phyloP scores from a whole-genome alignment of 2,113 vertebrate species.

The Solea senegalensis region DNA sequence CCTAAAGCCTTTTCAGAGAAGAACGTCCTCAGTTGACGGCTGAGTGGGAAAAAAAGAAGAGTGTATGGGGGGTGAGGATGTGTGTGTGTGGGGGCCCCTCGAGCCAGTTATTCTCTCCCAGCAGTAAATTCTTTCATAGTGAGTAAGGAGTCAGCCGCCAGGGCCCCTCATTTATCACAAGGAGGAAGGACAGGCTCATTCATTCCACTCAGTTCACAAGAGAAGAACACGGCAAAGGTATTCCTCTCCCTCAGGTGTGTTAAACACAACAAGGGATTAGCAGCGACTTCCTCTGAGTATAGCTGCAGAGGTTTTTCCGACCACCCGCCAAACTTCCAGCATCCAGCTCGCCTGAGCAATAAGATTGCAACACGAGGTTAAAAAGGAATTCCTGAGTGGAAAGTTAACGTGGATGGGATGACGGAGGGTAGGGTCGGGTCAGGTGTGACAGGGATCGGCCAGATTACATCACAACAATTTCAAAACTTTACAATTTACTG shows the following conservation, averaged over 20 bases:
- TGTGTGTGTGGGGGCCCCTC: constrained; percentile 10
- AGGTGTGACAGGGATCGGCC: not conserved
- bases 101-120: constrained; percentile 2
- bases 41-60: constrained; percentile 38
- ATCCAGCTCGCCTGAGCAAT: not conserved
- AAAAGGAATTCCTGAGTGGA: not conserved
- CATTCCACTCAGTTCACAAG: constrained; percentile 20
- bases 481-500: not conserved
- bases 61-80: not conserved
- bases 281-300: constrained; percentile 18
- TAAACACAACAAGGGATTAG: constrained; percentile 47
- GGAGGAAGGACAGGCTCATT: constrained; percentile 9
- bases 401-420: not conserved
- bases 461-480: not conserved
- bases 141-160: constrained; percentile 33
- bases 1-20: constrained; percentile 21
- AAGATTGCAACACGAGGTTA: not conserved
- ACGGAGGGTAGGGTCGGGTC: no score
- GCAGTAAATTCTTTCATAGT: constrained; percentile 63
- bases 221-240: constrained; percentile 9
- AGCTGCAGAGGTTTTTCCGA: not conserved
- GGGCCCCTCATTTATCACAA: constrained; percentile 33
- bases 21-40: constrained; percentile 48
- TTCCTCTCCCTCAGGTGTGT: constrained; percentile 46
- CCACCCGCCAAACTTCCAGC: not conserved